Percentiles rank a stretch among this genome's conserved stretches.
phyloP scores from a whole-genome alignment of 2,888 invertebrate species.

The Hirtodrosophila alboralis region DNA sequence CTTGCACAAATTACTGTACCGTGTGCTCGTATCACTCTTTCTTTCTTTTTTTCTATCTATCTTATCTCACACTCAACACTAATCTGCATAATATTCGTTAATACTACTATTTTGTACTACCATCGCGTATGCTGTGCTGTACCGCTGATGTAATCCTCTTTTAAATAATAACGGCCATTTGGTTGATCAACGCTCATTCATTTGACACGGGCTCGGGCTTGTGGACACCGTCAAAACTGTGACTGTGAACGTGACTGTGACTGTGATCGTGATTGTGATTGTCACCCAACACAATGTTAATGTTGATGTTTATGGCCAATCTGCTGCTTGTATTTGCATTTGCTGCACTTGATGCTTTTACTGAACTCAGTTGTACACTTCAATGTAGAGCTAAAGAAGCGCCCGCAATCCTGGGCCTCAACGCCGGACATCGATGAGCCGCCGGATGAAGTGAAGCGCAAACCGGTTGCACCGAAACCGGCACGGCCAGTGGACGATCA shows the following conservation, averaged over 20 bases:
- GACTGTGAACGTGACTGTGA: constrained; percentile 34
- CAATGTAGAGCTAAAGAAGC: constrained; percentile 84
- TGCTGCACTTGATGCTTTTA: constrained; percentile 55
- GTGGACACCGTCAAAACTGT: constrained; percentile 40
- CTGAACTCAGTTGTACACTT: constrained; percentile 83
- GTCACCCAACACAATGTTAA: constrained; percentile 31
- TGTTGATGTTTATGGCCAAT: constrained; percentile 27
- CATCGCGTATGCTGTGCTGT: constrained; percentile 35
- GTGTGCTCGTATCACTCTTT: constrained; percentile 54
- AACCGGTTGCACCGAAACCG: constrained; percentile 9
- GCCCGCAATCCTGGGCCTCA: constrained; percentile 90
- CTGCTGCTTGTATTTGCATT: constrained; percentile 48
- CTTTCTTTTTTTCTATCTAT: constrained; percentile 13
- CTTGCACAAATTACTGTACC: constrained; percentile 60
- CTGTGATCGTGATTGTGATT: constrained; percentile 25
- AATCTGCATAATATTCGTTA: constrained; percentile 45
- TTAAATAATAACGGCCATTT: constrained; percentile 39
- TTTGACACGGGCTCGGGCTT: constrained; percentile 32
- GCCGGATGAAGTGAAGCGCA: constrained; percentile 22
- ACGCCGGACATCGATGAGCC: constrained; percentile 90
- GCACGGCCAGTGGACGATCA: constrained; percentile 85
- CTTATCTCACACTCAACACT: constrained; percentile 41
- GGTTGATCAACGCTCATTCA: constrained; percentile 42
- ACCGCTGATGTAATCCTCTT: constrained; percentile 43
- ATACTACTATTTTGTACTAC: constrained; percentile 32